Conservation (phyloP, 2,888 invertebrate species). For the Encarsia formosa region DNA sequence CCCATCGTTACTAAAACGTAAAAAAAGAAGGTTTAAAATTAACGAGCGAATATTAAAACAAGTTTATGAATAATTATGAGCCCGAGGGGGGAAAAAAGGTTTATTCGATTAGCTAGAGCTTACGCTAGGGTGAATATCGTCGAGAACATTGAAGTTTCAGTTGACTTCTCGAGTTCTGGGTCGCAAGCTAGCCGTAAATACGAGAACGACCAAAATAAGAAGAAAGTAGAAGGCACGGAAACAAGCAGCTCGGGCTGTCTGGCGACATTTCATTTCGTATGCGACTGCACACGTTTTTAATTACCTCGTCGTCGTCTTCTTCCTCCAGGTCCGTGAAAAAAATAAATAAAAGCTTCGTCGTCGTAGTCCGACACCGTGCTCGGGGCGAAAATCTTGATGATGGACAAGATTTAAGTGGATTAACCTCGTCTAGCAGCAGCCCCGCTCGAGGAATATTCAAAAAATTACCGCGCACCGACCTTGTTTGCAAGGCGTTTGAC, state of each 20-base stretch:
- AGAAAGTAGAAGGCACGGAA: background rate
- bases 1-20: too few species aligned
- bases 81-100: too few species aligned
- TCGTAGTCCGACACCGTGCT: background rate
- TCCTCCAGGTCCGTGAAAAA: background rate
- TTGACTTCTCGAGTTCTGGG: slow-evolving; percentile 12
- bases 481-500: background rate
- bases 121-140: too few species aligned
- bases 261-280: slow-evolving; percentile 29
- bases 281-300: slow-evolving; percentile 32
- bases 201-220: background rate
- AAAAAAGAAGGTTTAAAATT: too few species aligned
- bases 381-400: slow-evolving; percentile 14
- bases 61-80: too few species aligned
- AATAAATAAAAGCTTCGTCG: background rate
- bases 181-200: slow-evolving; percentile 1
- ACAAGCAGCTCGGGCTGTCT: background rate
- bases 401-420: slow-evolving; percentile 20
- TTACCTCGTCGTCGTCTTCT: slow-evolving; percentile 23
- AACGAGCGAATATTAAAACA: too few species aligned
- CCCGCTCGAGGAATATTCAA: background rate
- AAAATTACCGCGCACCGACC: slow-evolving; percentile 3
- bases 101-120: too few species aligned
- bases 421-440: slow-evolving; percentile 4
- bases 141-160: too few species aligned